Evolutionary conservation across 2,797 vertebrate species (phyloP).

Genomic region (Takifugu ocellatus): DNA sequence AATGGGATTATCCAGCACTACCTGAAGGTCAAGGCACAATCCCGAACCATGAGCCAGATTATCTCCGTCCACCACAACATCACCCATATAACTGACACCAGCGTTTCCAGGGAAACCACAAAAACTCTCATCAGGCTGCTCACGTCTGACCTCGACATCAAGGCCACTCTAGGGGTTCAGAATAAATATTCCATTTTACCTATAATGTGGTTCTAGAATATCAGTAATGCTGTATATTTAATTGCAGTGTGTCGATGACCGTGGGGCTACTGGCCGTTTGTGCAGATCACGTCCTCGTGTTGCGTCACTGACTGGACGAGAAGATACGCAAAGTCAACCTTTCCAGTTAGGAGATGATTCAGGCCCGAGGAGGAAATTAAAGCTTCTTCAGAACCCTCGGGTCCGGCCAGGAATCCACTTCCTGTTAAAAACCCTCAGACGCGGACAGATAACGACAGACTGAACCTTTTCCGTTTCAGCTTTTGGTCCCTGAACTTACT

Average conservation of each 20-base stretch:
- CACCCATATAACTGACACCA: constrained; percentile 7
- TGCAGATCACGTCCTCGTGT: constrained; percentile 26
- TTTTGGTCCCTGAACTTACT: no score
- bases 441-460: not conserved
- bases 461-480: no score
- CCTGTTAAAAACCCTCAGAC: not conserved
- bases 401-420: constrained; percentile 6
- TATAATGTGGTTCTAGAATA: no score
- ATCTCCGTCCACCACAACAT: constrained; percentile 20
- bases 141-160: not conserved
- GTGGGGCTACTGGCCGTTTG: constrained; percentile 1
- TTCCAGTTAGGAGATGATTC: constrained; percentile 4
- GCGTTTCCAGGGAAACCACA: not conserved
- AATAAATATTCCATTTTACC: no score
- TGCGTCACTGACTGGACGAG: constrained; percentile 11
- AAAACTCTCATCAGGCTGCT: not conserved
- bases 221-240: no score
- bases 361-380: constrained; percentile 11
- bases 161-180: not conserved
- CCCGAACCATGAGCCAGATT: constrained; percentile 55
- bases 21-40: constrained; percentile 67
- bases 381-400: constrained; percentile 28
- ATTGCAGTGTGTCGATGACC: no score
- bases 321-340: constrained; percentile 14
- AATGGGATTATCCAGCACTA: constrained; percentile 73